Evolutionary conservation across 2,797 vertebrate genomes (phyloP).

Genomic region (Pteronotus mesoamericanus): DNA sequence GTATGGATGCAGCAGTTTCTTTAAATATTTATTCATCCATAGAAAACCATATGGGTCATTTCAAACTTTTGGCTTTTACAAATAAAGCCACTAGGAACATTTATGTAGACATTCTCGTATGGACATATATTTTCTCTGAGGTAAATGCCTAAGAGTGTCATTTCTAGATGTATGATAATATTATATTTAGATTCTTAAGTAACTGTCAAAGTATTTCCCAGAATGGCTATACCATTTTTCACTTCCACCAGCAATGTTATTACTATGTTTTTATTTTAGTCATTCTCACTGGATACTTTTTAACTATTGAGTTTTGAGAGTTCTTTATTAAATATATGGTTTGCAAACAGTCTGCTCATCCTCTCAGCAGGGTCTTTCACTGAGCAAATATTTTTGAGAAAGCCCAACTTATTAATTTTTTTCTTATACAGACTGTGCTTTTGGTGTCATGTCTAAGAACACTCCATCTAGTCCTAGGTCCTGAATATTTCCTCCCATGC

Average conservation of each 20-base stretch:
- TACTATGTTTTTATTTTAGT: neutral
- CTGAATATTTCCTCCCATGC: neutral
- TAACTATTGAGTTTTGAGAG: neutral
- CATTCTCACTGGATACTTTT: neutral
- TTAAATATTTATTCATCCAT: neutral
- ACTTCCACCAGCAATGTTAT: neutral
- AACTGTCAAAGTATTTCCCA: neutral
- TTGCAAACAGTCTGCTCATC: neutral
- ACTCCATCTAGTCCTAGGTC: neutral
- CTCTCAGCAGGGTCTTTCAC: neutral
- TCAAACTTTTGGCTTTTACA: neutral
- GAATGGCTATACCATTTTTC: neutral
- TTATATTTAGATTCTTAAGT: neutral
- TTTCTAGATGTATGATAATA: neutral
- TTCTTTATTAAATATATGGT: neutral
- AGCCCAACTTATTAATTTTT: neutral
- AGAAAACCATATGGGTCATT: neutral
- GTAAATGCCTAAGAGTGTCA: neutral
- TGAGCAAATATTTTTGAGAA: neutral
- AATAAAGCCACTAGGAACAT: neutral
- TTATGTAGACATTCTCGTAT: neutral
- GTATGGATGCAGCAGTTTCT: neutral
- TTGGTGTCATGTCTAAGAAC: neutral
- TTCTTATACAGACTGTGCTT: neutral
- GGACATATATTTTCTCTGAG: neutral